Evolutionary conservation across 2,113 vertebrate genomes (phyloP), one percentile per base, ranked within the genome.

Genomic region (Ageneiosus marmoratus): DNA sequence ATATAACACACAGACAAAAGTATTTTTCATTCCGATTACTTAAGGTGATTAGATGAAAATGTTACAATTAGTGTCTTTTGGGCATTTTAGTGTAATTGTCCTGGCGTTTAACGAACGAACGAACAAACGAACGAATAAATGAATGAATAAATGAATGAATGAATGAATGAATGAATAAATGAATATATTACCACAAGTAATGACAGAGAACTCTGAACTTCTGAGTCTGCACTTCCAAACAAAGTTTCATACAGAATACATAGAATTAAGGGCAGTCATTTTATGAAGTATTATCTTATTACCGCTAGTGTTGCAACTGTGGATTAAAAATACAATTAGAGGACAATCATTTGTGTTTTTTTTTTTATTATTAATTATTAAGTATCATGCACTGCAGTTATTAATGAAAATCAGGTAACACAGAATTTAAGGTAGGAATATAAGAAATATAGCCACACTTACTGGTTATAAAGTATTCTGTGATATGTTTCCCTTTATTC

Each of bases 211-310:
- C 65, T 22, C 41, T 69, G 34, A 11, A 55, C 16, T 5, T n/a
- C n/a, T n/a, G 2, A 44, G 22, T 44, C 41, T 70, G 67, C 12
- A 12, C 67, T n/a, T 4, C 10, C n/a, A 44, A 70, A 44, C 34
- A 70, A 70, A 70, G 22, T n/a, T 46, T 37, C 24, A 22, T 6
- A 48, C 44, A 48, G 13, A 48, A 73, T 24, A 27, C 24, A 73
- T 20, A 67, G 12, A 48, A 27, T 73, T 48, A 73, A 48, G n/a
- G 2, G 12, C 44, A 48, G n/a, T 73, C 69, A 48, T 27, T n/a
- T 73, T 50, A 48, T 73, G 44, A 73, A 24, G 32, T 24, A 76
- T 76, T 55, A 37, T 76, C 73, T 76, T 50, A 76, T 76, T 76
- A 76, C 18, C 3, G 48, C 50, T 50, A 50, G 5, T 50, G 44